Conservation (phyloP, 2,888 invertebrate genomes). For the Lasioglossum malachurum region DNA sequence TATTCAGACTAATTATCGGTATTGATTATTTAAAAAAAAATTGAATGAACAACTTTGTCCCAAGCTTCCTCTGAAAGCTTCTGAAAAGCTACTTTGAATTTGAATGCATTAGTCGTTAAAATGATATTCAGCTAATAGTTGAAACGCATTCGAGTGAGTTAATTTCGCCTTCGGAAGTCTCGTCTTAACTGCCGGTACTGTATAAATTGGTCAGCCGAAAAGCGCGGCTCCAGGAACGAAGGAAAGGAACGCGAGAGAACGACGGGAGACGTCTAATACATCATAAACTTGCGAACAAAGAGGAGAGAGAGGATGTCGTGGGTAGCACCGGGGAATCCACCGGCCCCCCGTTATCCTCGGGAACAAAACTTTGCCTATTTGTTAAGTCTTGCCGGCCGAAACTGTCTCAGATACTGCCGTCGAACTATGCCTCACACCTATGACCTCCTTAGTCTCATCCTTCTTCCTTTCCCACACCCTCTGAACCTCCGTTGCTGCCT, state of each 20-base stretch:
- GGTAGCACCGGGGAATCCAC: constrained; percentile 80
- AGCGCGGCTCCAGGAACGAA: constrained; percentile 39
- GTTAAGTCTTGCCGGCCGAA: constrained; percentile 84
- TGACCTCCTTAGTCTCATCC: constrained; percentile 65
- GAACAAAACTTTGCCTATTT: constrained; percentile 84
- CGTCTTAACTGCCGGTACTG: constrained; percentile 56
- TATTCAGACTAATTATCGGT: neutral
- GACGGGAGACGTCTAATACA: constrained; percentile 82
- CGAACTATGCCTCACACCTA: constrained; percentile 76
- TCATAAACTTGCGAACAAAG: constrained; percentile 85
- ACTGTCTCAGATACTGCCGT: constrained; percentile 82
- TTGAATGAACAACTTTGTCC: neutral
- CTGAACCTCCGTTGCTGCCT: neutral
- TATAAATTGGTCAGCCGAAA: constrained; percentile 68
- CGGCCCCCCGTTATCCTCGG: constrained; percentile 72
- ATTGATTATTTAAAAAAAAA: neutral
- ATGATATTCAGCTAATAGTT: neutral
- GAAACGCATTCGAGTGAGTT: constrained; percentile 21
- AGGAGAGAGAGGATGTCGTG: constrained; percentile 83
- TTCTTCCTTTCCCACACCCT: constrained; percentile 52
- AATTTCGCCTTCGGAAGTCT: constrained; percentile 47
- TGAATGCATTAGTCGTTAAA: neutral
- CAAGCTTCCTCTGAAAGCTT: neutral
- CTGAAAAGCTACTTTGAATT: neutral
- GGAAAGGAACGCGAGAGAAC: constrained; percentile 60